Percentiles rank a stretch among this genome's conserved stretches.
Conservation (phyloP, 2,113 vertebrate genomes). For the Prunella fulvescens region DNA sequence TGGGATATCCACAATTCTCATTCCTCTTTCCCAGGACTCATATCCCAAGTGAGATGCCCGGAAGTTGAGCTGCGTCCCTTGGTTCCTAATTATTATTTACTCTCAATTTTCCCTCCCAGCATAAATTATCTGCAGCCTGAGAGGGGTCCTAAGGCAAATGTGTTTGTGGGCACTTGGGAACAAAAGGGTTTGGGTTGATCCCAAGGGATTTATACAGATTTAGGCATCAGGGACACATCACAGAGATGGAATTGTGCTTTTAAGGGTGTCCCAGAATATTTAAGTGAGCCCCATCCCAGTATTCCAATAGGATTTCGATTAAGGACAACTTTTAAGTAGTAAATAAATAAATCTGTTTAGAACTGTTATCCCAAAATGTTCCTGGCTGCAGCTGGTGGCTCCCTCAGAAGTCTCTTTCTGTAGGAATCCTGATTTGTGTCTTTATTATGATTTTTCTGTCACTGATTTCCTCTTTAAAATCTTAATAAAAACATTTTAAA, state of each 20-base stretch:
- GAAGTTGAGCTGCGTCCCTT: background rate
- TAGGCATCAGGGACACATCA: too few species aligned
- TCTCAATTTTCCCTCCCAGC: background rate
- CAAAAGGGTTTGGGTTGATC: background rate
- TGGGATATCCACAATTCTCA: background rate
- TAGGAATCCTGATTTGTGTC: background rate
- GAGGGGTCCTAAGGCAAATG: slow-evolving; percentile 13
- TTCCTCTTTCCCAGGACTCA: background rate
- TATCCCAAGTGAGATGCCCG: background rate
- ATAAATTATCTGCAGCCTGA: background rate
- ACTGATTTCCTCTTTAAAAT: background rate
- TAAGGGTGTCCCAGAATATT: background rate
- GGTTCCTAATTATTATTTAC: background rate
- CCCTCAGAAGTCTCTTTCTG: background rate
- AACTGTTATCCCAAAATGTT: background rate
- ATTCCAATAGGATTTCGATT: background rate
- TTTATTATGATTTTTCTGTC: background rate
- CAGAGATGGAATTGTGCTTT: background rate
- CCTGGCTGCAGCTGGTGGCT: background rate
- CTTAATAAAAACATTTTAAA: background rate
- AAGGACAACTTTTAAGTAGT: background rate
- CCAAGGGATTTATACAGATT: background rate
- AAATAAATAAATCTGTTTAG: background rate
- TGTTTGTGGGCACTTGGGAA: background rate
- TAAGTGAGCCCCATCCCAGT: background rate